phyloP scores from a whole-genome alignment of 2,888 invertebrate genomes.

The Idaea biselata region DNA sequence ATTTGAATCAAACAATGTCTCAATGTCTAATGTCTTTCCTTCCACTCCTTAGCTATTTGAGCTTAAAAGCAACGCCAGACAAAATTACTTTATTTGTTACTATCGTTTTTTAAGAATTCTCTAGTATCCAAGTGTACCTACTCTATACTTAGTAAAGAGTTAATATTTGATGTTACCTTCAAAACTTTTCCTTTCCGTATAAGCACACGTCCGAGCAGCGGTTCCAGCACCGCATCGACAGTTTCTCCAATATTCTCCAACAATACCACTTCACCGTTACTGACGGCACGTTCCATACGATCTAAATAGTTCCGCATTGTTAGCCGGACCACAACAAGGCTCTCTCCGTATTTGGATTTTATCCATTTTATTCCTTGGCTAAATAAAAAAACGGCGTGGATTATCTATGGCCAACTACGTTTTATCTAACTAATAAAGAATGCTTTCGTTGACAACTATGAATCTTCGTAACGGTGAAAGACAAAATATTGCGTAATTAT shows the following conservation, averaged over 20 bases:
- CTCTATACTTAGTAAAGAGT: no score
- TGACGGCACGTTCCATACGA: slow-evolving; percentile 87
- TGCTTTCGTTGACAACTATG: no score
- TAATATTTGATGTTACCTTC: slow-evolving; percentile 54
- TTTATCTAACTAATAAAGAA: no score
- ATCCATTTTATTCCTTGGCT: slow-evolving; percentile 97
- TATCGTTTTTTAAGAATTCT: no score
- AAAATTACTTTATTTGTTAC: no score
- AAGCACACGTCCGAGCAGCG: slow-evolving; percentile 91
- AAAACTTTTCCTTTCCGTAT: slow-evolving; percentile 91
- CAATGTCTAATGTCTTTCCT: no score
- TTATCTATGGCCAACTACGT: neutral
- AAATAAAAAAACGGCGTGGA: neutral
- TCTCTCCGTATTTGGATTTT: slow-evolving; percentile 89
- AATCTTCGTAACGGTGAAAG: no score
- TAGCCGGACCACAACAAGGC: slow-evolving; percentile 87
- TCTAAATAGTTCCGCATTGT: slow-evolving; percentile 92
- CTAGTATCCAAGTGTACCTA: no score
- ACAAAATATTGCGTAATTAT: no score
- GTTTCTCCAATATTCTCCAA: slow-evolving; percentile 95
- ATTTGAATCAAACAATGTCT: neutral
- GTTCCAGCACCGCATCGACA: slow-evolving; percentile 94
- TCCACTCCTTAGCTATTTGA: no score
- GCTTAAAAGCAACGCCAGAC: no score
- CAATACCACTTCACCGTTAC: slow-evolving; percentile 87